Evolutionary conservation across 2,888 invertebrate species (phyloP).

Genomic region (Heliconius charithonia): DNA sequence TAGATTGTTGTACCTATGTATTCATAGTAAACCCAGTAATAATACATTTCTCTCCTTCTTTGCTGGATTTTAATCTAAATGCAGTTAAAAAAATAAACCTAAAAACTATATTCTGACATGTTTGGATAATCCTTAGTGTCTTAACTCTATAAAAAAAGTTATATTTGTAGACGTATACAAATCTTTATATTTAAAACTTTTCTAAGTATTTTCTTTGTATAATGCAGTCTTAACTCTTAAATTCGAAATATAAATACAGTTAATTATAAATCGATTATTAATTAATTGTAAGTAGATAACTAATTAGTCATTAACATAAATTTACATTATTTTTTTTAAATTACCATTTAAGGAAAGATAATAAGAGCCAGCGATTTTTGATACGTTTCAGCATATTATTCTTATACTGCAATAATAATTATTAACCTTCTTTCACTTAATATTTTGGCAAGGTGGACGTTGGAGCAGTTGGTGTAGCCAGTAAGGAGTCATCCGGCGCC

Average conservation of each 20-base stretch:
- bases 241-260: neutral
- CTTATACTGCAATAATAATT: neutral
- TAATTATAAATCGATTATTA: neutral
- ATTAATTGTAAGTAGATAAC: neutral
- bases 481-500: slow-evolving; percentile 71
- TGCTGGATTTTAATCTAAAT: neutral
- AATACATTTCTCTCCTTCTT: neutral
- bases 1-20: no score
- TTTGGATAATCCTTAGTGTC: neutral
- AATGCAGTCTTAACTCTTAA: slow-evolving; percentile 5
- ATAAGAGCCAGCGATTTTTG: neutral
- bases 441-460: slow-evolving; percentile 75
- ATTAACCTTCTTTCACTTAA: slow-evolving; percentile 48
- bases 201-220: neutral
- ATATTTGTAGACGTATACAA: neutral
- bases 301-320: neutral
- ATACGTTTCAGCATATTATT: neutral
- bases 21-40: no score
- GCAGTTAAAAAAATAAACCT: neutral
- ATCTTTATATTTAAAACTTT: neutral
- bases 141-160: neutral
- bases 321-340: neutral
- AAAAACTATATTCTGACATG: neutral
- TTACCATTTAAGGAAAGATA: neutral
- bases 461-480: slow-evolving; percentile 70